Evolutionary conservation across 2,888 invertebrate species (phyloP), one percentile per base, ranked within the genome.

Genomic region (Serripes groenlandicus): DNA sequence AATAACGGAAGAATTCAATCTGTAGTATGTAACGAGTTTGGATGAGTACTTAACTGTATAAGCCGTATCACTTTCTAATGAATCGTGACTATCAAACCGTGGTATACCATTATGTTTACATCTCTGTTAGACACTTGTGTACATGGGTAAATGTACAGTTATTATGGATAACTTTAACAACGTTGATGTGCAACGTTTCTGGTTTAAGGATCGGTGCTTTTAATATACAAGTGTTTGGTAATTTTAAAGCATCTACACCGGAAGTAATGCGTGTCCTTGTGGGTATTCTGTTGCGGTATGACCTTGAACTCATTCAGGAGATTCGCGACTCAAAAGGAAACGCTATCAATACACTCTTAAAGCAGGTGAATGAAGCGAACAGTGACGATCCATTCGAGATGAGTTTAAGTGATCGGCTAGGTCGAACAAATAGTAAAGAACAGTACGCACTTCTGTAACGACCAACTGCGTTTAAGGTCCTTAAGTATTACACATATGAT

Each of bases 361-460:
- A 86, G 0, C 58, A 74, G 30, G 72, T 90, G 0, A 86, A 91
- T 68, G n/a, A 68, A 54, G 34, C 26, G 9, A 75, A 68, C 62
- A 3, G 23, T 23, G 35, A 52, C 3, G 64, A 81, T n/a, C 73
- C 56, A 21, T 85, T 85, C 58, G 23, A 42, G 1, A 81, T 89
- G 79, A 73, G 77, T 3, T 75, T 92, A 34, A 92, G 92, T 79
- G 89, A 90, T 11, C 81, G 91, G 26, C 86, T 92, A 0, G 93
- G 93, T 0, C 79, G 91, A 9, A 88, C 90, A 1, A 75, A 49
- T 15, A 88, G n/a, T n/a, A n/a, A n/a, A 84, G 93, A 93, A 83
- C 91, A 93, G 75, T 93, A 93, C 69, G 91, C 91, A 3, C 92
- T 89, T 74, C 78, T 92, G 3, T 93, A 91, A 83, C 90, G 90